Conservation (phyloP, 2,888 invertebrate genomes). For the Microdon myrmicae region DNA sequence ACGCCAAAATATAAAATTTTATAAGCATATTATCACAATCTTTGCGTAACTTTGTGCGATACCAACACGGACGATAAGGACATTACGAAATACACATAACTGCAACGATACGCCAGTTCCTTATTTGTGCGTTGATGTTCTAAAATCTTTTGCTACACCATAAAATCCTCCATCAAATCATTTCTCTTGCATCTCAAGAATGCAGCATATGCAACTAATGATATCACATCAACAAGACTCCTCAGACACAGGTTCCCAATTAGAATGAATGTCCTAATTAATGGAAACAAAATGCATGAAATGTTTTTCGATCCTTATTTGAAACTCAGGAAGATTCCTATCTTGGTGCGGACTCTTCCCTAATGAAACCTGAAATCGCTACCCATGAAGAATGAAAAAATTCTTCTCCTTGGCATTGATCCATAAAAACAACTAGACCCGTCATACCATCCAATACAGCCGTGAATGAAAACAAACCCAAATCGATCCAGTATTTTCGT, state of each 20-base stretch:
- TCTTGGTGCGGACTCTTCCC: slow-evolving; percentile 10
- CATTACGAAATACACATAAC: too few species aligned
- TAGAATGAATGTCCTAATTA: slow-evolving; percentile 49
- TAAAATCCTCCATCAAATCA: not conserved
- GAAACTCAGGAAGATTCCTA: slow-evolving; percentile 24
- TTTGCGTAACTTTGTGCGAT: too few species aligned
- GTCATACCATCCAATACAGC: not conserved
- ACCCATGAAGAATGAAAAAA: slow-evolving; percentile 12
- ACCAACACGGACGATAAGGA: not conserved
- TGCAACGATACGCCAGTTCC: too few species aligned
- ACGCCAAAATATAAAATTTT: too few species aligned
- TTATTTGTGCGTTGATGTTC: too few species aligned
- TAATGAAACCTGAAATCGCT: slow-evolving; percentile 37
- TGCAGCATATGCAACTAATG: slow-evolving; percentile 25
- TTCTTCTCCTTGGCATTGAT: slow-evolving; percentile 8
- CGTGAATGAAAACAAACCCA: slow-evolving; percentile 1
- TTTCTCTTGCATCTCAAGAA: slow-evolving; percentile 3
- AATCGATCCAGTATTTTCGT: slow-evolving; percentile 34
- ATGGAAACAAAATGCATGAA: slow-evolving; percentile 31
- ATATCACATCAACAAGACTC: slow-evolving; percentile 16
- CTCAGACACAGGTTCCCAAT: slow-evolving; percentile 31
- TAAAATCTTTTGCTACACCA: too few species aligned
- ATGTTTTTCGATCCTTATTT: slow-evolving; percentile 41
- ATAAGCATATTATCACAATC: too few species aligned
- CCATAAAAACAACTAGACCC: slow-evolving; percentile 7